Evolutionary conservation across 2,797 vertebrate genomes (phyloP), one percentile per base, ranked within the genome.

Genomic region (Neosalanx taihuensis): DNA sequence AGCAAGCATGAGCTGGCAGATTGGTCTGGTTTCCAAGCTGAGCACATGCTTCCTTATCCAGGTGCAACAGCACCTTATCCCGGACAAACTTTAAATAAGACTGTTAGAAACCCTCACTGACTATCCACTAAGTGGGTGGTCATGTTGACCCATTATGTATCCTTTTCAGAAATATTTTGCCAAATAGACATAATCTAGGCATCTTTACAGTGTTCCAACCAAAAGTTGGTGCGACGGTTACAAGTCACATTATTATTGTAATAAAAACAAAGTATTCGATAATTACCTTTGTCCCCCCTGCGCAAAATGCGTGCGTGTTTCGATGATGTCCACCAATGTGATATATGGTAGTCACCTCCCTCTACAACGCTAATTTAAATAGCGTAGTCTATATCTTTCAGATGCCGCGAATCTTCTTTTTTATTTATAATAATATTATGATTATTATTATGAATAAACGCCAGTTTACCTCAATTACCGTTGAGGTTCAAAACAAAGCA

Each of bases 271-370:
- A 77, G 67, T 33, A 17, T 73, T 63, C 20, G 53, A 75, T 78
- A 77, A 86, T 93, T 94, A 94, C 93, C 93, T 94, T 90, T 80
- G 88, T 89, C 84, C 86, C 87, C 88, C 83, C 84, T 81, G 85
- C 79, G 85, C 83, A 89, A 84, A 84, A 76, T 31, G 64, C 20
- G 73, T 26, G 72, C 41, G 23, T 46, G 41, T 46, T 46, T 75
- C 74, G 81, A 71, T 81, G 67, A 73, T 80, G 79, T 82, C 76
- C 89, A 83, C 83, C 78, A 81, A 82, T 29, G 77, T 77, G 78
- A 33, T 66, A 30, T 69, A 51, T 26, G 83, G 78, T 84, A 81
- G 83, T 84, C 85, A 83, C 89, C 85, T 86, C 85, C 84, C 81
- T 88, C 35, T 73, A 84, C 78, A 64, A 75, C 78, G 65, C 62